These are phyloP conservation scores for Calcarius lapponicus DNA, from an alignment of 2,797 vertebrate species.

Conservation along the genomic window DNA sequence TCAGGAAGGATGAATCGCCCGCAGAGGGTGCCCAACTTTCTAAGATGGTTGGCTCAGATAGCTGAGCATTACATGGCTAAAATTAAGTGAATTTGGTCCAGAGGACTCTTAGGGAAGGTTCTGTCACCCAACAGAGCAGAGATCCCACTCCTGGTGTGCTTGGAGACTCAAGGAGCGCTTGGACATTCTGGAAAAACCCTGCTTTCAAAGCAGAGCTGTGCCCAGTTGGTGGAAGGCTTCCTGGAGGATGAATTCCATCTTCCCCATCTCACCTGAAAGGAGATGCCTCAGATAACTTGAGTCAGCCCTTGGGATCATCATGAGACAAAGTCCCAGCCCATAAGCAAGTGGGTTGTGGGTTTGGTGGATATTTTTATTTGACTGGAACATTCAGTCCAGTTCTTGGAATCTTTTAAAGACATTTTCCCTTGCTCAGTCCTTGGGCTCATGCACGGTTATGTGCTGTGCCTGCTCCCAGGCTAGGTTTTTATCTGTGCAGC, in stretches of 20 bases:
- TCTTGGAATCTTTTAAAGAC: neutral
- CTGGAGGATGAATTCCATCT: neutral
- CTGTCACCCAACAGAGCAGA: neutral
- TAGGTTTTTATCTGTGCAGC: neutral
- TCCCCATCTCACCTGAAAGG: neutral
- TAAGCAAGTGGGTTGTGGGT: neutral
- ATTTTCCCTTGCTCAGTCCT: neutral
- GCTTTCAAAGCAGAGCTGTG: neutral
- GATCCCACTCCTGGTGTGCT: neutral
- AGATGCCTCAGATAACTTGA: neutral
- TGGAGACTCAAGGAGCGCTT: neutral
- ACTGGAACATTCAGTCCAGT: neutral
- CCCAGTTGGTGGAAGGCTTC: neutral
- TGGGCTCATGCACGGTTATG: neutral
- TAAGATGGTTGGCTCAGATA: slow-evolving; percentile 9
- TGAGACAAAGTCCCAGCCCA: neutral
- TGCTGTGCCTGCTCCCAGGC: neutral
- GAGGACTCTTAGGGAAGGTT: neutral
- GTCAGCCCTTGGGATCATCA: neutral
- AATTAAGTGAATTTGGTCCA: neutral
- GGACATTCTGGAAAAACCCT: neutral
- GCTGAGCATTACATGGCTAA: neutral
- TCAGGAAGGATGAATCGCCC: slow-evolving; percentile 55
- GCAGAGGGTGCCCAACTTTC: slow-evolving; percentile 30
- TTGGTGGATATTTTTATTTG: neutral